Evolutionary conservation across 1,140 invertebrate genomes (phyloP).

Genomic region (Trichoplusia ni): DNA sequence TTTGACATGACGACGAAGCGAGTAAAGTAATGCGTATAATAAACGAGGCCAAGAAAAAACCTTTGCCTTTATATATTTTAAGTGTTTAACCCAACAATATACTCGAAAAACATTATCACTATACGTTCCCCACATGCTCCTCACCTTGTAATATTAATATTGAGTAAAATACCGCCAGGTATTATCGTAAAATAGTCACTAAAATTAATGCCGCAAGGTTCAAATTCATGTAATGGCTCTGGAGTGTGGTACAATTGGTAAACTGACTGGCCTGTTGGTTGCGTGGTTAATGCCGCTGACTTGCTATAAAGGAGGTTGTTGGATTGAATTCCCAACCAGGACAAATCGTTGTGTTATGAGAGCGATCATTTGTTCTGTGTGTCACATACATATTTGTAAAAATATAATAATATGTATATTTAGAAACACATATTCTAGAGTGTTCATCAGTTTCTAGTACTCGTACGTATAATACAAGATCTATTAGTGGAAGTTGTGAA

Average conservation of each 20-base stretch:
- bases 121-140: slow-evolving; percentile 35
- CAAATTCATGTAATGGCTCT: background rate
- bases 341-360: too few relatives aligned
- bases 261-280: background rate
- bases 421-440: too few relatives aligned
- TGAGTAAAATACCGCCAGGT: slow-evolving; percentile 4
- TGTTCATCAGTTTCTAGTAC: too few relatives aligned
- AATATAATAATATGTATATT: too few relatives aligned
- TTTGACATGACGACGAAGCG: too few relatives aligned
- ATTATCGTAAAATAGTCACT: background rate
- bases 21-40: background rate
- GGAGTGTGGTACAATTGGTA: slow-evolving; percentile 1
- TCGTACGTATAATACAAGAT: too few relatives aligned
- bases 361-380: too few relatives aligned
- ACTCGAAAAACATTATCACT: slow-evolving; percentile 38
- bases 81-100: slow-evolving; percentile 32
- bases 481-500: too few relatives aligned
- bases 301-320: too few relatives aligned
- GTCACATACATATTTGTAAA: too few relatives aligned
- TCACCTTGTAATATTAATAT: slow-evolving; percentile 40
- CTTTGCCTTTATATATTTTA: slow-evolving; percentile 17
- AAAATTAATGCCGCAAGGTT: background rate
- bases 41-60: background rate
- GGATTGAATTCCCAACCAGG: too few relatives aligned
- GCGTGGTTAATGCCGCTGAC: too few relatives aligned